These are phyloP conservation scores for Coryphaenoides rupestris DNA, from an alignment of 2,113 vertebrate genomes.

Conservation along the genomic window DNA sequence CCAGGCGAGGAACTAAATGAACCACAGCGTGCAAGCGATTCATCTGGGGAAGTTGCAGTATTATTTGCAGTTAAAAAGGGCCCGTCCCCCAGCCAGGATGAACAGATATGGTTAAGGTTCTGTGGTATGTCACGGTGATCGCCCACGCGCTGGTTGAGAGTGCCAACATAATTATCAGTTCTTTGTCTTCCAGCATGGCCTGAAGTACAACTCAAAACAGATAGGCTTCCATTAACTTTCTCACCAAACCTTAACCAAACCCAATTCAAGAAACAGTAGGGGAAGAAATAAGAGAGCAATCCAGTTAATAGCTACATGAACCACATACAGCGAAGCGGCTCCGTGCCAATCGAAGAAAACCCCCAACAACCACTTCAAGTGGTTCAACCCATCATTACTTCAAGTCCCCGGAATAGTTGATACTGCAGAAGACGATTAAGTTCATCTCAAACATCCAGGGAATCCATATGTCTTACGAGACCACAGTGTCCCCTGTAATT, in stretches of 20 bases:
- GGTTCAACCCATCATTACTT: conserved; percentile 25
- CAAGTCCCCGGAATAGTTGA: conserved; percentile 21
- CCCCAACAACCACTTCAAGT: conserved; percentile 29
- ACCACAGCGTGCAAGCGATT: conserved; percentile 1
- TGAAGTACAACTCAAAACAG: conserved; percentile 24
- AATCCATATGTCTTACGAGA: conserved; percentile 6
- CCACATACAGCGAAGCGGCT: conserved; percentile 14
- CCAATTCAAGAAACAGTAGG: not conserved
- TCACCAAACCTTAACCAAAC: not conserved
- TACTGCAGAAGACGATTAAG: not conserved
- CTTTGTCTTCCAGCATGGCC: not conserved
- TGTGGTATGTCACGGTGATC: conserved; percentile 30
- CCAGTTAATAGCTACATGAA: not conserved
- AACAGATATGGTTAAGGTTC: conserved; percentile 33
- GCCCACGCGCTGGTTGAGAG: not conserved
- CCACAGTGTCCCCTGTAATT: conserved; percentile 5
- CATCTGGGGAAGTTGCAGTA: conserved; percentile 18
- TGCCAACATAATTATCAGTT: conserved; percentile 28
- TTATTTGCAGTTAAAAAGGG: conserved; percentile 31
- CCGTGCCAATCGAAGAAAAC: conserved; percentile 29
- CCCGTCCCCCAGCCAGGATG: conserved; percentile 42
- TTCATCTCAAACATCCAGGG: conserved; percentile 4
- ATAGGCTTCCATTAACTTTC: conserved; percentile 4
- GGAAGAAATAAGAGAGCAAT: conserved; percentile 2
- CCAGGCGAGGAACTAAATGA: not conserved